These are phyloP conservation scores for Dexiosoma caninum DNA, from an alignment of 2,888 invertebrate genomes.

Conservation along the genomic window DNA sequence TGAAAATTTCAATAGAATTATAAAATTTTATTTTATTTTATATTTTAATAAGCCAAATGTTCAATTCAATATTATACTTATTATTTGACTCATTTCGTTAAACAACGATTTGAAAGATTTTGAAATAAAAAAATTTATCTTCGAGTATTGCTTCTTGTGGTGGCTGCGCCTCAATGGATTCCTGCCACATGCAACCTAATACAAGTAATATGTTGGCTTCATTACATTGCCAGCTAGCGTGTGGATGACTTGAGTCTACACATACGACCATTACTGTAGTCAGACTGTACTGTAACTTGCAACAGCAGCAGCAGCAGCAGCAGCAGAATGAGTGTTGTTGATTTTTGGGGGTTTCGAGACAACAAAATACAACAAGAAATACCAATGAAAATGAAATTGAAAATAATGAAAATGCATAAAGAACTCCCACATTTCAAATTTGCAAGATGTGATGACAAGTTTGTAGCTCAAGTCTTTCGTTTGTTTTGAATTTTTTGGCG, in stretches of 20 bases:
- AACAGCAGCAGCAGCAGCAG: no score
- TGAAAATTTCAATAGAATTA: slow-evolving; percentile 49
- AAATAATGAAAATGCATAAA: slow-evolving; percentile 29
- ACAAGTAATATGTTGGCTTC: slow-evolving; percentile 45
- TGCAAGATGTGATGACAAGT: slow-evolving; percentile 56
- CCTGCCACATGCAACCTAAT: slow-evolving; percentile 43
- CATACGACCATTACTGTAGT: background rate
- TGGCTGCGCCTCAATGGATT: slow-evolving; percentile 38
- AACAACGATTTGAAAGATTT: slow-evolving; percentile 13
- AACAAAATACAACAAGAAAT: background rate
- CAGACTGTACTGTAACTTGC: slow-evolving; percentile 29
- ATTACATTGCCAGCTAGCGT: slow-evolving; percentile 6
- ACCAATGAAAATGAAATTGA: background rate
- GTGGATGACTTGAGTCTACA: background rate
- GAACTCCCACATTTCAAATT: slow-evolving; percentile 59
- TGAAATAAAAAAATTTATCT: slow-evolving; percentile 49
- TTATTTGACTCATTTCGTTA: slow-evolving; percentile 39
- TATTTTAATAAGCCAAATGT: background rate
- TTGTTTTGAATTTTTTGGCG: background rate
- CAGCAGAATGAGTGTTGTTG: slow-evolving; percentile 47
- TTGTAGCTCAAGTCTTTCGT: slow-evolving; percentile 55
- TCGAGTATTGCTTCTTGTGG: slow-evolving; percentile 61
- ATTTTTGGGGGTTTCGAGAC: slow-evolving; percentile 28
- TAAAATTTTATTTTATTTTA: slow-evolving; percentile 47
- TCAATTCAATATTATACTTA: slow-evolving; percentile 9